Evolutionary conservation across 2,113 vertebrate species (phyloP).

Genomic region (Erythrolamprus reginae): DNA sequence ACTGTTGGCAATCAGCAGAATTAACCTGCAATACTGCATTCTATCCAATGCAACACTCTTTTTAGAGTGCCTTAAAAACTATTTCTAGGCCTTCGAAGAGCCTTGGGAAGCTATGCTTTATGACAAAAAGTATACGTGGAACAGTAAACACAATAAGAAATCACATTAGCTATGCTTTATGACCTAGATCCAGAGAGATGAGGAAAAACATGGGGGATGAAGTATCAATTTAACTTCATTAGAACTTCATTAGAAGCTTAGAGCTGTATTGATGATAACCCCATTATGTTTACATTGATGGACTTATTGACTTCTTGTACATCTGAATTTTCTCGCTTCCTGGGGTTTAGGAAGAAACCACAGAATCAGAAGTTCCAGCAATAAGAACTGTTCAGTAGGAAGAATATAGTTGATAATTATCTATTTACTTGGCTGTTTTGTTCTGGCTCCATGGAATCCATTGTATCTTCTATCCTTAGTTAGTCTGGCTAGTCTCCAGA

Average conservation of each 20-base stretch:
- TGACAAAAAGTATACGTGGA: background rate
- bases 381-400: background rate
- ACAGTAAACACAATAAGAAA: background rate
- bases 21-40: too few relatives aligned
- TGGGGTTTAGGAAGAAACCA: background rate
- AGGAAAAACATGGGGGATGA: background rate
- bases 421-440: background rate
- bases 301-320: background rate
- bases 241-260: too few relatives aligned
- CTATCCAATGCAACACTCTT: too few relatives aligned
- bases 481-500: background rate
- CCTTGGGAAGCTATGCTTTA: background rate
- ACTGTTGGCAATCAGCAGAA: too few relatives aligned
- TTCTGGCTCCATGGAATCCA: too few relatives aligned
- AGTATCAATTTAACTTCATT: background rate
- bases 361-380: background rate
- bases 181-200: background rate
- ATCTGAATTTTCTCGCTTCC: background rate
- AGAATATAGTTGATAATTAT: background rate
- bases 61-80: background rate
- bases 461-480: background rate
- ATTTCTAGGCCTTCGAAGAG: background rate
- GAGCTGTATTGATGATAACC: background rate
- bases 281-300: background rate
- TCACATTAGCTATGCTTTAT: background rate